Base-by-base conservation (phyloP, 23 tunicate genomes). In the Corella eumyota region DNA sequence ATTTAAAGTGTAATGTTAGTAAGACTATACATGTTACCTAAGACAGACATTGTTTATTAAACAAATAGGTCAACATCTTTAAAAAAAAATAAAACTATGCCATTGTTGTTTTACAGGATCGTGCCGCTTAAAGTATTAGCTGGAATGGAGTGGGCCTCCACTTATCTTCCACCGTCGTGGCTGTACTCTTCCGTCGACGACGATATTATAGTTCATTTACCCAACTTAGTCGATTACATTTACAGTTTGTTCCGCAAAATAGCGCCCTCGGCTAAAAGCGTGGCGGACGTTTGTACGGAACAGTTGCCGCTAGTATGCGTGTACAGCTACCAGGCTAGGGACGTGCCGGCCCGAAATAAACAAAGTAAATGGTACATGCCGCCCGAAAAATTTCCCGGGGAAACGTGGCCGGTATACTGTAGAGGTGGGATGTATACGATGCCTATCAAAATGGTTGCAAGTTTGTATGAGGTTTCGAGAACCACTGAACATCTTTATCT, bases 111-210 rank as follows among this genome's bases (percentile, higher is more conserved):
- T n/a, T n/a, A n/a, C 65, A 81, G 90, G n/a, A 37, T 45, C n/a
- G 74, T 81, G 1, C 79, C 79, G 2, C 60, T 37, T 4, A 81
- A 81, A 66, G 69, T 72, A 1, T 34, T 81, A 4, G 81, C 93
- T 6, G 82, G 82, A 23, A 75, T 83, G 93, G 82, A 83, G 47
- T 83, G 81, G 81, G 82, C 81, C 5, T 31, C 82, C 20, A 37
- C 37, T 0, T 6, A 31, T 9, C 33, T 83, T 17, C 55, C 70
- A 1, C 21, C 40, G 3, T 34, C 62, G 3, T 68, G 61, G 66
- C 30, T 83, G 0, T 75, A 67, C 49, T 71, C 93, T 22, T 67
- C 76, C 21, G 53, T 68, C 1, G 93, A 83, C 36, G 93, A 83
- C 56, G 93, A 83, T 68, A 51, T 83, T 49, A 53, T 62, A 3